phyloP scores from a whole-genome alignment of 2,113 vertebrate species.

The Proteles cristata region DNA sequence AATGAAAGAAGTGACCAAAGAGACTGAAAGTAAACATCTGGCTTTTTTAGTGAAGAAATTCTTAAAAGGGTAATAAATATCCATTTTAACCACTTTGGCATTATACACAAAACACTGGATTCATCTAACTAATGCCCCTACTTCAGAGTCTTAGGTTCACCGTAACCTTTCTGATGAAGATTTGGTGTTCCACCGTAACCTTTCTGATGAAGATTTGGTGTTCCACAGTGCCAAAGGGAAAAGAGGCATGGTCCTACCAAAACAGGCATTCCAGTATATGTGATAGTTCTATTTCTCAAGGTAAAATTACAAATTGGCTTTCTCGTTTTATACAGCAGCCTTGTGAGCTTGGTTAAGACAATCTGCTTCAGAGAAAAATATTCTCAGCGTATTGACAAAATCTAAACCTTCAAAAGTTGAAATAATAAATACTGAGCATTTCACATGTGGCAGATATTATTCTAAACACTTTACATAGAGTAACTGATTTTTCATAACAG shows the following conservation, averaged over 20 bases:
- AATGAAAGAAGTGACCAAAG: conserved; percentile 39
- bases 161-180: conserved; percentile 10
- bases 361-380: conserved; percentile 16
- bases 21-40: conserved; percentile 6
- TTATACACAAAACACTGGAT: conserved; percentile 21
- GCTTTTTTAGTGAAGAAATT: conserved; percentile 38
- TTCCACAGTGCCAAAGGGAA: background rate
- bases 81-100: conserved; percentile 34
- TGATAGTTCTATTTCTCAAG: background rate
- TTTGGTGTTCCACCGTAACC: background rate
- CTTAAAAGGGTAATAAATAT: conserved; percentile 47
- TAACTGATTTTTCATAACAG: conserved; percentile 48
- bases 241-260: background rate
- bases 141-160: background rate
- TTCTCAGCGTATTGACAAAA: conserved; percentile 33
- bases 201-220: conserved; percentile 11
- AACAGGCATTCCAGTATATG: background rate
- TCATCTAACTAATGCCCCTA: conserved; percentile 18
- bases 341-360: background rate
- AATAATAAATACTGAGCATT: background rate
- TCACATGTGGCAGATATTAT: background rate
- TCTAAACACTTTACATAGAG: conserved; percentile 16
- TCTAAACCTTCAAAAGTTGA: conserved; percentile 24
- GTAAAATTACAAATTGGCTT: background rate
- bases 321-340: background rate